Evolutionary conservation across 2,888 invertebrate genomes (phyloP), one percentile per base, ranked within the genome.

Genomic region (Sisyra terminalis): DNA sequence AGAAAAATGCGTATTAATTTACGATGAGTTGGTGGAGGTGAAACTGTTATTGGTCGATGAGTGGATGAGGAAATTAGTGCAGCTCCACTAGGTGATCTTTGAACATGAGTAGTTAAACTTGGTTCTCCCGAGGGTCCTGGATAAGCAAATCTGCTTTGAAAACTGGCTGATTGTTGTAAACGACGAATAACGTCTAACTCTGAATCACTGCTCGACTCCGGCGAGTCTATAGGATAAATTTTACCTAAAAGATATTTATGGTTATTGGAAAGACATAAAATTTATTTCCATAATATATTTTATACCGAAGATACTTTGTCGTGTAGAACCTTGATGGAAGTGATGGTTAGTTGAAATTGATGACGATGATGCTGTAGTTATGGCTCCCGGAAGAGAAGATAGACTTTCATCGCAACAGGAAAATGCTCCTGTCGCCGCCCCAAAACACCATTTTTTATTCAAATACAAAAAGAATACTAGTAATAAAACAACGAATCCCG

Each of bases 401-500:
- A 63, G 53, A 16, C 65, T 63, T 48, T 68, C 70, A 54, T 78
- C 75, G 55, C 78, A 74, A 56, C 78, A 78, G 37, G 70, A 66
- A 50, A 76, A 70, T 46, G 65, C 66, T 39, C 70, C 71, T 45
- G 69, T 64, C 46, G 69, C 64, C 48, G 69, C 70, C 57, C 76
- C 78, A 55, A 79, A 78, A 55, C 75, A 69, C 62, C 82, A 70
- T 61, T 75, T 78, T 55, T 88, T 80, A 58, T 86, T 86, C 50
- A 92, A 73, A 66, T 90, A 92, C 50, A 92, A 71, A 54, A 89
- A 78, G 55, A 90, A 73, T 49, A 90, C 78, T 53, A 92, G 68
- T 51, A 92, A 70, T 46, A 90, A 68, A 15, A 79, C 78, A 43
- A 89, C 78, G 57, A 90, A 78, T 48, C 83, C 86, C 48, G 81